Percentiles rank a stretch among this genome's conserved stretches.
Evolutionary conservation across 2,888 invertebrate genomes (phyloP).

Genomic region (Andrena bucephala): DNA sequence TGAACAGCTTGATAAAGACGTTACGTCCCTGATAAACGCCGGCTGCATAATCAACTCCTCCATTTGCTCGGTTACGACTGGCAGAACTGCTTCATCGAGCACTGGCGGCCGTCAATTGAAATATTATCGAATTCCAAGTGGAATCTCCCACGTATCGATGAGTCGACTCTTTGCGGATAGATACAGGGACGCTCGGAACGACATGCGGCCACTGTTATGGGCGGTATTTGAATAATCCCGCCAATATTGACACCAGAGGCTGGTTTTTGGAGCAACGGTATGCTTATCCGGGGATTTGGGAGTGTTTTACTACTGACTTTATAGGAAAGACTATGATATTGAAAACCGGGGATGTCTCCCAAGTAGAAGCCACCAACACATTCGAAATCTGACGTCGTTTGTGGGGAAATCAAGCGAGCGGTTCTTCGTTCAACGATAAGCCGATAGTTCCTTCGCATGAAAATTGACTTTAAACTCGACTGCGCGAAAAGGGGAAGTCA

Average conservation of each 20-base stretch:
- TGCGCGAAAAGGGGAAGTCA: too few species aligned
- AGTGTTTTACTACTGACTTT: background rate
- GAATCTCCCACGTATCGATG: background rate
- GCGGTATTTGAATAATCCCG: constrained; percentile 12
- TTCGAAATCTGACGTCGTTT: too few species aligned
- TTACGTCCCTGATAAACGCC: constrained; percentile 40
- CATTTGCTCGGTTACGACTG: constrained; percentile 7
- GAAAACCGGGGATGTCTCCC: background rate
- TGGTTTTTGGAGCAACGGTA: background rate
- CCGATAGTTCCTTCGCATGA: background rate
- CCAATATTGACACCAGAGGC: constrained; percentile 1
- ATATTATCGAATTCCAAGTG: constrained; percentile 18
- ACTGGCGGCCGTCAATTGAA: constrained; percentile 14
- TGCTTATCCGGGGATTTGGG: constrained; percentile 9
- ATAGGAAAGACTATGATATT: background rate
- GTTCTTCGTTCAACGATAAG: too few species aligned
- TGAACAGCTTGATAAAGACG: constrained; percentile 45
- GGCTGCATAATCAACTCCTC: constrained; percentile 22
- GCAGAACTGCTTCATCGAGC: constrained; percentile 26
- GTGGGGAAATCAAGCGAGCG: too few species aligned
- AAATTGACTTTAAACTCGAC: background rate
- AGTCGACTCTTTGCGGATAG: background rate
- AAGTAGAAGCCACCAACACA: too few species aligned
- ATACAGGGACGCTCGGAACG: background rate
- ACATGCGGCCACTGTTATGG: background rate